Evolutionary conservation across 2,797 vertebrate genomes (phyloP).

Genomic region (Loris lydekkerianus): DNA sequence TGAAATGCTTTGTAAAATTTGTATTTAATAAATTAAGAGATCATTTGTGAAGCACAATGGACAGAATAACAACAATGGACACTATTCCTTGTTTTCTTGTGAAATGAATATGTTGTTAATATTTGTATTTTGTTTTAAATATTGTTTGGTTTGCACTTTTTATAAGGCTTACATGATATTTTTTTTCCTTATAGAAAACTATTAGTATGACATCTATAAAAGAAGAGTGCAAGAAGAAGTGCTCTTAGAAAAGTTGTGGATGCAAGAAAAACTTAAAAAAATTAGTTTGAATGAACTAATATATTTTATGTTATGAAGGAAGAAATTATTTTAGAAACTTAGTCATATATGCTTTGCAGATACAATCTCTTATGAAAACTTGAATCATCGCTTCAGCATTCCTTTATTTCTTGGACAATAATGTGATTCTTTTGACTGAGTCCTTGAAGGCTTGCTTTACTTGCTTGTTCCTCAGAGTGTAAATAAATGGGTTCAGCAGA

Average conservation of each 20-base stretch:
- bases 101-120: background rate
- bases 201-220: background rate
- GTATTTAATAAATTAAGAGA: background rate
- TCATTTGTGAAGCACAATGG: background rate
- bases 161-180: background rate
- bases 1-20: background rate
- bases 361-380: background rate
- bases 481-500: constrained; percentile 60
- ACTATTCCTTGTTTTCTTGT: background rate
- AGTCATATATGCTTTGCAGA: background rate
- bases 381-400: background rate
- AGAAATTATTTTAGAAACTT: background rate
- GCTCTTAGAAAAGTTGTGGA: background rate
- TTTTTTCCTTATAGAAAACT: background rate
- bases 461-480: constrained; percentile 39
- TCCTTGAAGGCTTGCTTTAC: constrained; percentile 63
- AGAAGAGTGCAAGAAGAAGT: background rate
- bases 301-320: background rate
- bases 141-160: background rate
- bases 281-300: background rate
- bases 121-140: background rate
- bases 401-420: background rate
- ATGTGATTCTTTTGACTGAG: constrained; percentile 50
- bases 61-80: background rate
- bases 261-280: background rate